Base-by-base conservation (phyloP, 2,113 vertebrate species). In the Megaleporinus macrocephalus region DNA sequence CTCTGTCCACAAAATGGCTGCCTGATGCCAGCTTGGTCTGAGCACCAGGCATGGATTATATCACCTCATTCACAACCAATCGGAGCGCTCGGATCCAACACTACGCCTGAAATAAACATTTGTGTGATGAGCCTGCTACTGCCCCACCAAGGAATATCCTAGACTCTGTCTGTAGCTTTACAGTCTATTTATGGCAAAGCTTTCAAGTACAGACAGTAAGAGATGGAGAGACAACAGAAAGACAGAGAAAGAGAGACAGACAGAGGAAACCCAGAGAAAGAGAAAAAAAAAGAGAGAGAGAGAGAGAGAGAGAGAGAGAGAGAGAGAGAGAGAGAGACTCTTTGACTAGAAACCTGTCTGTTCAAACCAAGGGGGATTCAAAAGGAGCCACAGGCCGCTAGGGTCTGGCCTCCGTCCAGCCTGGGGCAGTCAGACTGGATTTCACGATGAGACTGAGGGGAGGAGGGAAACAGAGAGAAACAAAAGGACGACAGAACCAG, bases 281-380 rank as follows among this genome's bases (percentile, higher is more conserved):
- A 53, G 18, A 53, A 4, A 16, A 16, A 16, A 16, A 69, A 22
- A 26, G 47, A 78, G 13, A 62, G 33, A 14, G 33, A 76, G 13
- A 55, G 22, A 12, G 3, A 53, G 51, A 57, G 14, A 63, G 24
- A 16, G 36, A 76, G n/a, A 63, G 16, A 71, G 16, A 53, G 6
- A 68, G 29, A 68, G 62, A 30, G 20, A n/a, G 18, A 30, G 11
- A 41, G 27, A 36, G 55, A 10, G 1, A 22, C 24, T 22, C 29
- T 74, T 62, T 5, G n/a, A 65, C 83, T 70, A 33, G 49, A 84
- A 76, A 84, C 57, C 73, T 59, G 78, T 65, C 73, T 49, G 49
- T 51, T 29, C 33, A 30, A 65, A 47, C 20, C 68, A n/a, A 36
- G 16, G 33, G 33, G 5, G 49, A 63, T 33, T 49, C 15, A 76